Evolutionary conservation across 2,797 vertebrate species (phyloP), one percentile per base, ranked within the genome.

Genomic region (Molossus alvarezi): DNA sequence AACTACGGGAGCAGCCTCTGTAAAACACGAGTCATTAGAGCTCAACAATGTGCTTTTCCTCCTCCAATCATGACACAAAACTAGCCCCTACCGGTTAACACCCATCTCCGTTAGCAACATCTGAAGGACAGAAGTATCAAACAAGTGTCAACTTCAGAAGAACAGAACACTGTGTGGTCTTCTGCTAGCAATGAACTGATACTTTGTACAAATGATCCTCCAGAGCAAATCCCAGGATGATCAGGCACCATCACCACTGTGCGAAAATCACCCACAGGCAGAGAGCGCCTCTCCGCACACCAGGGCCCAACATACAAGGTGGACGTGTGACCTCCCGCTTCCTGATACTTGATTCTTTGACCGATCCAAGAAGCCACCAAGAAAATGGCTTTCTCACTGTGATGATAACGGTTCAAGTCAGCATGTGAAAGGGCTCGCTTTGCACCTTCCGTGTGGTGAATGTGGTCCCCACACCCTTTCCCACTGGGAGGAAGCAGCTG

Each of bases 401-500:
- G 29, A 11, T 5, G 13, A 41, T 1, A 14, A 65, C 0, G 15
- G 17, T 53, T 45, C 60, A 14, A 14, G 9, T 51, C 17, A 4
- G 57, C 2, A 0, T 67, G 83, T 25, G 67, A 71, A 60, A 85
- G 45, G 6, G 37, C 21, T 41, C 33, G 0, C n/a, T 33, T 62
- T 69, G 53, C 2, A 81, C 67, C 41, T 85, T 76, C 83, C 0
- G 1, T 29, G 9, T 29, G 14, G 1, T 5, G 33, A 58, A 7
- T 18, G 1, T 14, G 76, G 91, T 80, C 72, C 90, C 96, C 97
- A 95, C 93, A 80, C 75, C 80, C 82, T 29, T 18, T 75, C 53
- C 80, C 23, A 1, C 58, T 0, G 3, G 79, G 57, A 97, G 95
- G 97, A 97, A 97, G 80, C 92, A 96, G 96, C 96, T 96, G 97